Percentiles rank a stretch among this genome's conserved stretches.
Conservation (phyloP, 2,113 vertebrate species). For the Amblyornis subalaris region DNA sequence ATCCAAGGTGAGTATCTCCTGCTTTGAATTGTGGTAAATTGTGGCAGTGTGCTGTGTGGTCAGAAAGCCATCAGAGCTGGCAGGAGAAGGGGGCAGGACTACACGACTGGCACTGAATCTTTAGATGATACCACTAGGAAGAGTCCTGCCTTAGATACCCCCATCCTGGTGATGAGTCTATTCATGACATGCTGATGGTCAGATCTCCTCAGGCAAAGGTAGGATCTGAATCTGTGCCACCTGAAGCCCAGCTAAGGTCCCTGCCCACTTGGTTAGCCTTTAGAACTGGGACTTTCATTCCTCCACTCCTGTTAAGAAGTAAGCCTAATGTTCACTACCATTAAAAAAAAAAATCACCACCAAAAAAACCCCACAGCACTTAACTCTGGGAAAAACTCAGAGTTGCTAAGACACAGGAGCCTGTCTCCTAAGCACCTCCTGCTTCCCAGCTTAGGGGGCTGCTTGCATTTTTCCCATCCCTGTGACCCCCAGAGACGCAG, state of each 20-base stretch:
- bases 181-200: background rate
- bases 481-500: background rate
- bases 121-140: background rate
- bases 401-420: background rate
- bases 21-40: background rate
- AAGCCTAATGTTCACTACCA: background rate
- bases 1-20: background rate
- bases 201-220: background rate
- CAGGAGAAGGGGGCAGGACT: background rate
- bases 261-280: background rate
- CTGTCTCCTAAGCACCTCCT: background rate
- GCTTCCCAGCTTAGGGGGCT: background rate
- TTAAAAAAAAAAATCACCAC: too few species aligned
- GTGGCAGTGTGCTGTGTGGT: background rate
- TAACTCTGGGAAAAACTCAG: background rate
- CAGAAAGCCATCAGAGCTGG: background rate
- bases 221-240: background rate
- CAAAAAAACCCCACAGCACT: fast-evolving
- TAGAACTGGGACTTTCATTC: background rate
- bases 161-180: background rate
- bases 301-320: background rate
- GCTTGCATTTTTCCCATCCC: background rate
- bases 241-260: background rate
- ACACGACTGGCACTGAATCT: background rate
- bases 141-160: background rate